These are phyloP conservation scores for Opisthograptis luteolata DNA, from an alignment of 2,888 invertebrate genomes.

Conservation along the genomic window DNA sequence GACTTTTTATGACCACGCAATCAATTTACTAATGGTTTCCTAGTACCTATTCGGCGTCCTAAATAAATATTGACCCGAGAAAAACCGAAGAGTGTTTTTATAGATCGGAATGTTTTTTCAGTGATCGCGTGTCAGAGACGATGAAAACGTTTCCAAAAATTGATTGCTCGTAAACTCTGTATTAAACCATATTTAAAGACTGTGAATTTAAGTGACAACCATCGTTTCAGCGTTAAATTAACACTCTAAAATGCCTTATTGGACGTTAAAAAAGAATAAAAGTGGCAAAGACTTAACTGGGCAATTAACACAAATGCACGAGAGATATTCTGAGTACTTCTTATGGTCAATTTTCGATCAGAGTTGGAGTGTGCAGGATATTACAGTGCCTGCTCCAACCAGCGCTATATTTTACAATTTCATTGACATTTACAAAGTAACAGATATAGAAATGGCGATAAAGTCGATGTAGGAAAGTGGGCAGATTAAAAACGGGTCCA, in stretches of 20 bases:
- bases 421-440: slow-evolving; percentile 47
- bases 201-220: slow-evolving; percentile 19
- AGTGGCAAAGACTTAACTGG: slow-evolving; percentile 30
- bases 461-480: slow-evolving; percentile 38
- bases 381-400: slow-evolving; percentile 18
- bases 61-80: slow-evolving; percentile 21
- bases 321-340: not conserved
- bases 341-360: slow-evolving; percentile 6
- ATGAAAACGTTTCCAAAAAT: slow-evolving; percentile 1
- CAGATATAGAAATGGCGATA: slow-evolving; percentile 43
- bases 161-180: slow-evolving; percentile 3
- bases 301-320: slow-evolving; percentile 32
- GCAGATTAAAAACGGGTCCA: slow-evolving; percentile 52
- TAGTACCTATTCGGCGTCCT: slow-evolving; percentile 12
- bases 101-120: slow-evolving; percentile 20
- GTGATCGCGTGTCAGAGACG: slow-evolving; percentile 1
- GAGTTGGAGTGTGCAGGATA: slow-evolving; percentile 10
- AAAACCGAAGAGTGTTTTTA: slow-evolving; percentile 20
- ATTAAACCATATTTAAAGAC: not conserved
- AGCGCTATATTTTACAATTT: slow-evolving; percentile 36
- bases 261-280: slow-evolving; percentile 33
- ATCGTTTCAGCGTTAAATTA: slow-evolving; percentile 22
- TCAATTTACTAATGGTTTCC: slow-evolving; percentile 27
- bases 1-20: slow-evolving; percentile 21
- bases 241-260: slow-evolving; percentile 25